These are phyloP conservation scores for Piaya cayana DNA, from an alignment of 2,113 vertebrate genomes.

Conservation along the genomic window DNA sequence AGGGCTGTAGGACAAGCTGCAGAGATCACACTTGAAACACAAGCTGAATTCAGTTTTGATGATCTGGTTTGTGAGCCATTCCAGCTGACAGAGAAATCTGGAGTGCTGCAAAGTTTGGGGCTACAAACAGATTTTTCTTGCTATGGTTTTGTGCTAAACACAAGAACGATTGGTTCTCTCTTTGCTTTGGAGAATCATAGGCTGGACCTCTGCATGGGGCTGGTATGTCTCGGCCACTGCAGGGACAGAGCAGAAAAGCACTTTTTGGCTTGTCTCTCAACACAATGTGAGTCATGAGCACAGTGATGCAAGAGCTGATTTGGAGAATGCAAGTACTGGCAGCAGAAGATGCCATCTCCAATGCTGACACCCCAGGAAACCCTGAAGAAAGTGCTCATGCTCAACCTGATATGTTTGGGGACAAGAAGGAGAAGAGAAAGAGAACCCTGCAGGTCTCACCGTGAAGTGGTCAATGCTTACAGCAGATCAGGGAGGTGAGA, in stretches of 20 bases:
- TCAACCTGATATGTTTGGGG: not conserved
- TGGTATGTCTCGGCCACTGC: not conserved
- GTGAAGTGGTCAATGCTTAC: not conserved
- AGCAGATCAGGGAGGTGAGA: not conserved
- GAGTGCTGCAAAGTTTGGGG: not conserved
- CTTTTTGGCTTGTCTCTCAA: not conserved
- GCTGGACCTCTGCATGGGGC: not conserved
- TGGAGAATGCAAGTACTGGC: not conserved
- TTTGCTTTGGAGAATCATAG: not conserved
- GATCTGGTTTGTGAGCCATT: not conserved
- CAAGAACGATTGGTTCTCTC: not conserved
- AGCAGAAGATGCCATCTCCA: not conserved
- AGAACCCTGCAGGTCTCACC: fast-evolving
- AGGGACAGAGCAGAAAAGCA: not conserved
- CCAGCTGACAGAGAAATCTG: not conserved
- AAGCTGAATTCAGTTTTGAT: not conserved
- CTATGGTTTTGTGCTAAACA: not conserved
- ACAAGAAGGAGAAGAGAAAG: not conserved
- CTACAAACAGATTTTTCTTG: not conserved
- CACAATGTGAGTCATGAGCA: not conserved
- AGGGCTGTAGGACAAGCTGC: not conserved
- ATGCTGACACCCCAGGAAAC: not conserved
- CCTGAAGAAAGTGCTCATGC: not conserved
- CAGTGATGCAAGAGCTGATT: not conserved
- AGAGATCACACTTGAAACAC: not conserved